Percentiles rank a stretch among this genome's conserved stretches.
These are phyloP conservation scores for Xiphophorus maculatus DNA, from an alignment of 2,113 vertebrate species.

Conservation along the genomic window DNA sequence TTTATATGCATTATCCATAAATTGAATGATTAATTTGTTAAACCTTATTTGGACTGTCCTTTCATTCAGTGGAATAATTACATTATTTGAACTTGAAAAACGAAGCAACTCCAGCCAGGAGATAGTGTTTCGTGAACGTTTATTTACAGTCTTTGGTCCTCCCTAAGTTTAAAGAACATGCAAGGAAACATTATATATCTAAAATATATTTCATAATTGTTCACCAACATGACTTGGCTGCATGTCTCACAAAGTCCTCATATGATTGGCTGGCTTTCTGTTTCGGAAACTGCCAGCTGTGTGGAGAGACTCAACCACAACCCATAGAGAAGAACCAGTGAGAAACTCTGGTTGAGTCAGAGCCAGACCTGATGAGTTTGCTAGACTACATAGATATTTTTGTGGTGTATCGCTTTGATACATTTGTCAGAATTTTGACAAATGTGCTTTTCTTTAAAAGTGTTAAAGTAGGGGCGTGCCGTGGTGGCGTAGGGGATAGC, in stretches of 20 bases:
- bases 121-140: background rate
- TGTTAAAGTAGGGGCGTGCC: no score
- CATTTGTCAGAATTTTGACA: no score
- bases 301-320: background rate
- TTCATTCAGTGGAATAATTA: background rate
- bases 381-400: background rate
- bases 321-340: background rate
- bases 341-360: background rate
- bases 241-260: background rate
- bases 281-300: no score
- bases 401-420: background rate
- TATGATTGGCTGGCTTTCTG: background rate
- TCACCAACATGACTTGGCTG: background rate
- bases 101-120: background rate
- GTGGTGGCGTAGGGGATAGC: no score
- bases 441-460: background rate
- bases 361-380: background rate
- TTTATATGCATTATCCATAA: background rate
- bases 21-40: background rate
- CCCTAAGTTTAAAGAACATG: background rate
- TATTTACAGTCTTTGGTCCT: background rate
- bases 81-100: background rate
- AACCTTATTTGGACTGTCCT: background rate
- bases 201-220: background rate
- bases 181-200: background rate